Percentiles rank a stretch among this genome's conserved stretches.
Evolutionary conservation across 2,113 vertebrate species (phyloP).

Genomic region (Sinocyclocheilus anophthalmus): DNA sequence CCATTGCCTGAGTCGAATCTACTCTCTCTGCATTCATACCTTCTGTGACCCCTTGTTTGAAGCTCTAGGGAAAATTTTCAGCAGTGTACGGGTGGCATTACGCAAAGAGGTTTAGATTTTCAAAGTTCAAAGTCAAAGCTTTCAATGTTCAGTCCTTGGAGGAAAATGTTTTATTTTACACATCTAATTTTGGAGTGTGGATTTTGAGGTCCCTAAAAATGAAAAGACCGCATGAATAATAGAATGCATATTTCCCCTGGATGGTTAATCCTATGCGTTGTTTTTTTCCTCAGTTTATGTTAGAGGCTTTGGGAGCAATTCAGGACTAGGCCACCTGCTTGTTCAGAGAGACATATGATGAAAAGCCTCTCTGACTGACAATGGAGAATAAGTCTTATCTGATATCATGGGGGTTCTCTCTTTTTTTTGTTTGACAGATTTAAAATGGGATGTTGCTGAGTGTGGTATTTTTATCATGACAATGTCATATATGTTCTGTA

Average conservation of each 20-base stretch:
- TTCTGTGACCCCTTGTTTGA: constrained; percentile 93
- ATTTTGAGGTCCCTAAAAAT: background rate
- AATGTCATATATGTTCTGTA: constrained; percentile 31
- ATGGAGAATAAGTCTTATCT: constrained; percentile 36
- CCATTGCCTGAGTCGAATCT: constrained; percentile 89
- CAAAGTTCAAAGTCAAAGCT: constrained; percentile 16
- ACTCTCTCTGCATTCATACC: constrained; percentile 93
- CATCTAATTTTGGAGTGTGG: constrained; percentile 26
- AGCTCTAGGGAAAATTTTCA: constrained; percentile 87
- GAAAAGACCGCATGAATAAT: background rate
- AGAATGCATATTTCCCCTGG: background rate
- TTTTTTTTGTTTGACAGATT: background rate
- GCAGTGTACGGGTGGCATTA: constrained; percentile 82
- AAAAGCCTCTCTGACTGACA: background rate
- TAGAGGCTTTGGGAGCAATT: constrained; percentile 24
- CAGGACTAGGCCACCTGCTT: constrained; percentile 10
- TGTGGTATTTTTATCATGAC: constrained; percentile 42
- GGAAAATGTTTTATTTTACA: constrained; percentile 55
- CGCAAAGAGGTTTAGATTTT: constrained; percentile 81
- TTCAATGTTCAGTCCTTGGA: constrained; percentile 46
- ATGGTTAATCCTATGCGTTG: background rate
- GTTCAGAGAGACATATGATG: constrained; percentile 29
- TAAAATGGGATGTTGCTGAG: background rate
- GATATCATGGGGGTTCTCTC: constrained; percentile 27
- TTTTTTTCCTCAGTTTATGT: background rate